Evolutionary conservation across 2,113 vertebrate genomes (phyloP).

Genomic region (Empidonax alnorum): DNA sequence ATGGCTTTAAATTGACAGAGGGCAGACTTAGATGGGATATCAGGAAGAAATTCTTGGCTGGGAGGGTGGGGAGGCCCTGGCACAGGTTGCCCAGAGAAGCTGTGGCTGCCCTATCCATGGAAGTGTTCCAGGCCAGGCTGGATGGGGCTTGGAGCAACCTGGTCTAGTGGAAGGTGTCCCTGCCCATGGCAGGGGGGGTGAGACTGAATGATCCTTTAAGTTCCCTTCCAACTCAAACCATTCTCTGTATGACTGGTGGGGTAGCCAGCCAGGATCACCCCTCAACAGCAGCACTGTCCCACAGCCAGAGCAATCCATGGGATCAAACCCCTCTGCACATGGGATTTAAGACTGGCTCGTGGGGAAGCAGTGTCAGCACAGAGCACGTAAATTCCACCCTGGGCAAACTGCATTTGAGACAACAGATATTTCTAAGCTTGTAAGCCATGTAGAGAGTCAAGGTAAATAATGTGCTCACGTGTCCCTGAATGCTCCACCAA

Average conservation of each 20-base stretch:
- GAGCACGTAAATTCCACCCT: neutral
- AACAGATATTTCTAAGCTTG: neutral
- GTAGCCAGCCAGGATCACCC: neutral
- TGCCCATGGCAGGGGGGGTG: neutral
- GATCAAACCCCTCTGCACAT: neutral
- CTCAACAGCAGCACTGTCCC: neutral
- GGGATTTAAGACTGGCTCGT: neutral
- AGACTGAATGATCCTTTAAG: neutral
- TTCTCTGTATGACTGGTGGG: too few species aligned
- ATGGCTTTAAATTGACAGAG: neutral
- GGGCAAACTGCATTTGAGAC: neutral
- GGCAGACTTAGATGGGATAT: neutral
- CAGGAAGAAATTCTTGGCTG: neutral
- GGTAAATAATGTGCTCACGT: rapidly evolving
- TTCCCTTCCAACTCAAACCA: neutral
- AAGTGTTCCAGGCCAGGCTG: neutral
- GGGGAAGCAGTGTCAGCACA: neutral
- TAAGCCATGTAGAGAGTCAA: neutral
- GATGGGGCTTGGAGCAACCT: neutral
- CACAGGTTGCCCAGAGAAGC: neutral
- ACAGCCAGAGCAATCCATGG: neutral
- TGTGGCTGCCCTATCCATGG: neutral
- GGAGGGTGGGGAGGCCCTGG: neutral
- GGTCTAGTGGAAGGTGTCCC: neutral
- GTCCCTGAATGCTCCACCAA: neutral